Base-by-base conservation (phyloP, 2,113 vertebrate species). In the Triplophysa rosa region DNA sequence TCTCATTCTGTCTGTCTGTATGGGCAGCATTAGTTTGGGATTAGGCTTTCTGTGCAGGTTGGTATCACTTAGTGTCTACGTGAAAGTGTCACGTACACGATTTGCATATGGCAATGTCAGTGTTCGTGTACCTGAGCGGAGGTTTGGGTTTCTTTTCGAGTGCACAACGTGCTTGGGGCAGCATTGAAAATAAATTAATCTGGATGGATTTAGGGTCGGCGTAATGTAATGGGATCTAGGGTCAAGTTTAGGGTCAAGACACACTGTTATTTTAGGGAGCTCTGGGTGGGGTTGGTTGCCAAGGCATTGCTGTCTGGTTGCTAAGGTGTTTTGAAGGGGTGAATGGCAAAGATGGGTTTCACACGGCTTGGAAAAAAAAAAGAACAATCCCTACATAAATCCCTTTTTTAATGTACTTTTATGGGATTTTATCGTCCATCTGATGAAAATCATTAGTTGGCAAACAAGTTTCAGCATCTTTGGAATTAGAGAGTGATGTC, bases 211-310 rank as follows among this genome's bases (percentile, higher is more conserved):
- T 54, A 72, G 54, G 33, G 54, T 61, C 70, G 21, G 17, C 33
- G 6, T 21, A 26, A 26, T 21, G 29, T 72, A 72, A 72, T 42
- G 70, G 56, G 70, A 72, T 42, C 54, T 42, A 42, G 19, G 19
- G 52, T 59, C 54, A 72, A 72, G 70, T 29, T 29, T 29, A 72
- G 33, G 40, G 29, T 19, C 13, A 19, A 58, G 6, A 8, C 12
- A 29, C 1, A 21, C 17, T 7, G 33, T 37, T 37, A 37, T 37
- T 8, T 7, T 37, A 8, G 33, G 5, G 33, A 37, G 33, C 5
- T 37, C 33, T 37, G 33, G 33, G 6, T 37, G 5, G 0, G 33
- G 33, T 37, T 37, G 33, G 33, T 37, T 37, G 33, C 33, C n/a
- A n/a, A n/a, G n/a, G n/a, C n/a, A n/a, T n/a, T n/a, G n/a, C n/a